phyloP scores from a whole-genome alignment of 2,888 invertebrate species.

The Ephialtes manifestator region DNA sequence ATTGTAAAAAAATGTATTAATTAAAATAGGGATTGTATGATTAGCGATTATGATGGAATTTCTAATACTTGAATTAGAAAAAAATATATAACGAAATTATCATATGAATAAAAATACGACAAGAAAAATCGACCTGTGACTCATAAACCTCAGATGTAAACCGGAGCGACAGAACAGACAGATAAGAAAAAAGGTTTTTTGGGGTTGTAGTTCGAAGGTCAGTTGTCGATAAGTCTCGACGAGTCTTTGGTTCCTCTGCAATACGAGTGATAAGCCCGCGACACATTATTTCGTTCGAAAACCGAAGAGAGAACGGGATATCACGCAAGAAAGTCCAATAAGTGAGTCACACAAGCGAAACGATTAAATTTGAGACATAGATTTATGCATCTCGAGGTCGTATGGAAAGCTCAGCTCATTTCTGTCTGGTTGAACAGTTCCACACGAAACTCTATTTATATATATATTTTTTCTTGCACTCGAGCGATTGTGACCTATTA shows the following conservation, averaged over 20 bases:
- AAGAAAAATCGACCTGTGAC: neutral
- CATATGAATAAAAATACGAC: neutral
- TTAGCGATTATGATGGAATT: neutral
- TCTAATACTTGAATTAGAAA: neutral
- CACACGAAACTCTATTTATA: slow-evolving; percentile 31
- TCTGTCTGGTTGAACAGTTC: slow-evolving; percentile 13
- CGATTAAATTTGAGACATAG: slow-evolving; percentile 32
- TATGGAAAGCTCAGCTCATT: slow-evolving; percentile 26
- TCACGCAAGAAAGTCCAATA: slow-evolving; percentile 4
- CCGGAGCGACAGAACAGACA: neutral
- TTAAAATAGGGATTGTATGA: neutral
- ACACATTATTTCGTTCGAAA: slow-evolving; percentile 6
- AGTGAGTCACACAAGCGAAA: slow-evolving; percentile 38
- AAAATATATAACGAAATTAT: neutral
- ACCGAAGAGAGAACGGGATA: neutral
- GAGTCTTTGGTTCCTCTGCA: slow-evolving; percentile 37
- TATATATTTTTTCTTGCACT: slow-evolving; percentile 8
- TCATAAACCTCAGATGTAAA: neutral
- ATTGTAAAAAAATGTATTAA: neutral
- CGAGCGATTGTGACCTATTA: slow-evolving; percentile 24
- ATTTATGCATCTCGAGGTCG: neutral
- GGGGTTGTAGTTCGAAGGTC: slow-evolving; percentile 69
- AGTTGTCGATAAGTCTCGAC: slow-evolving; percentile 58
- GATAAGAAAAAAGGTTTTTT: slow-evolving; percentile 50
- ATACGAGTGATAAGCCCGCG: slow-evolving; percentile 33